Conservation (phyloP, 2,113 vertebrate species). For the Anarrhichthys ocellatus region DNA sequence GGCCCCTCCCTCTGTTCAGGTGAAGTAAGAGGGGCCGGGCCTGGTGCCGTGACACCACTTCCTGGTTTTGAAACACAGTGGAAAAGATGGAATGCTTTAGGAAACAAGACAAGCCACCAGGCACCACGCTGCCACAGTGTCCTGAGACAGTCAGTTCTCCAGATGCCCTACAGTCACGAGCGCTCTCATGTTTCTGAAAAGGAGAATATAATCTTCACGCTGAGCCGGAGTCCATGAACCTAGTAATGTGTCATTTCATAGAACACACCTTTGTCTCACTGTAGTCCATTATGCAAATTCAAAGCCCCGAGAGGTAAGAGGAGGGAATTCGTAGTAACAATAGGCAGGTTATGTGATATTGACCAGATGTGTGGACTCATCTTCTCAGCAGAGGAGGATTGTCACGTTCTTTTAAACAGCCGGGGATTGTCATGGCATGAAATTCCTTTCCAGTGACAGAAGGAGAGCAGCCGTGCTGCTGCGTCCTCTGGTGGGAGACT, state of each 20-base stretch:
- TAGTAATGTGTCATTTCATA: constrained; percentile 57
- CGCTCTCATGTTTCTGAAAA: constrained; percentile 42
- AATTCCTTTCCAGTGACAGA: neutral
- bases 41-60: constrained; percentile 80
- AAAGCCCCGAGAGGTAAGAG: constrained; percentile 6
- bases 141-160: neutral
- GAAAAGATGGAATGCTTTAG: constrained; percentile 28
- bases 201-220: constrained; percentile 10
- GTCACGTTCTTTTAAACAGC: constrained; percentile 7
- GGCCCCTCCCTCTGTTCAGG: constrained; percentile 84
- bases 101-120: constrained; percentile 13
- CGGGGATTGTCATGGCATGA: neutral
- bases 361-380: constrained; percentile 47
- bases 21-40: constrained; percentile 76
- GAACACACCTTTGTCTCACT: constrained; percentile 49
- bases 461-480: neutral
- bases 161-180: constrained; percentile 12
- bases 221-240: constrained; percentile 20
- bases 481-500: neutral
- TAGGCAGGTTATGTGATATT: constrained; percentile 62
- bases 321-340: constrained; percentile 42
- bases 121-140: constrained; percentile 12
- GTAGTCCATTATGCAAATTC: constrained; percentile 17
- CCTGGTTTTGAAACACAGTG: constrained; percentile 69
- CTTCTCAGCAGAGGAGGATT: constrained; percentile 21